Evolutionary conservation across 2,113 vertebrate species (phyloP), one percentile per base, ranked within the genome.

Genomic region (Athene cunicularia): DNA sequence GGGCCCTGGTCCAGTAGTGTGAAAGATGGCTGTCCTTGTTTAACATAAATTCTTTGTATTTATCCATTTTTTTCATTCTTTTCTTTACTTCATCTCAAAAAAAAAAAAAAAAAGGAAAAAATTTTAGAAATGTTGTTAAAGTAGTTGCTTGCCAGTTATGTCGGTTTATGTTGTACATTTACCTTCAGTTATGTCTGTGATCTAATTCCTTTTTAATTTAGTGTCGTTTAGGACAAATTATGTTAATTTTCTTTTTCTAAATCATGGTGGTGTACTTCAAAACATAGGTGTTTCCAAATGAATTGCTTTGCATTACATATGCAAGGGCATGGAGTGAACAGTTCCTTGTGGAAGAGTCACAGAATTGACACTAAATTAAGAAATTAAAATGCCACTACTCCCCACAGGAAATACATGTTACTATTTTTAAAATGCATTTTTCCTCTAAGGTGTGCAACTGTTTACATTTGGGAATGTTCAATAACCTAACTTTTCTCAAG

Each of bases 171-270:
- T 99, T 98, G 98, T 99, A 98, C 98, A 98, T 99, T 98, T 98
- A 97, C 98, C 98, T 99, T 98, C 98, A 97, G 98, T 98, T 98
- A 98, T 93, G 98, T 99, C 98, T 99, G 98, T 98, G 97, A 98
- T 97, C 97, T 98, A 94, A 85, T 97, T 96, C 71, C 91, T 97
- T 97, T 98, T 98, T 98, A 97, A 98, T 98, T 98, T 99, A 99
- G 99, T 99, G 99, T 99, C 97, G 99, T 99, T 99, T 99, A 99
- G 99, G 99, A 99, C 99, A 99, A 98, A 98, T 98, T 98, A 95
- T 98, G 97, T 98, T 98, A 97, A 98, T 98, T 99, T 99, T 98
- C 71, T 98, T 98, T 98, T 97, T 96, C 98, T 96, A 98, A 98
- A 97, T 97, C 98, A 97, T 98, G 80, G 96, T 98, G 96, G 95